phyloP scores from a whole-genome alignment of 2,797 vertebrate genomes.

The Mus minutoides region DNA sequence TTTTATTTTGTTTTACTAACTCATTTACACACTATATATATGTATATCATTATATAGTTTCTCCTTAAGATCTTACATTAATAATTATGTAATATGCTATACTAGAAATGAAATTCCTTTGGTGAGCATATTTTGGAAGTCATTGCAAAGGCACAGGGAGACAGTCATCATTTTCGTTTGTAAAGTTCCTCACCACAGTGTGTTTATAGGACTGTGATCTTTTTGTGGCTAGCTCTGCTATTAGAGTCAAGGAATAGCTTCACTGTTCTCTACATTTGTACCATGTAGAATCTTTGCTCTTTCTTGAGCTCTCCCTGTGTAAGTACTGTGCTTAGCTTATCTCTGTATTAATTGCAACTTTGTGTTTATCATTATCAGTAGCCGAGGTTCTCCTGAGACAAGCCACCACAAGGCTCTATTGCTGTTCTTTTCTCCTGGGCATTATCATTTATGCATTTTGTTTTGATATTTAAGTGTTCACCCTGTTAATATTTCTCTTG shows the following conservation, averaged over 20 bases:
- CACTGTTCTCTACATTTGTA: not conserved
- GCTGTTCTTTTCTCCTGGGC: slow-evolving; percentile 52
- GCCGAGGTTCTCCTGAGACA: slow-evolving; percentile 1
- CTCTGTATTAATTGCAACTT: not conserved
- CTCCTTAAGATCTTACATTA: not conserved
- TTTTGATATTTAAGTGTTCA: slow-evolving; percentile 68
- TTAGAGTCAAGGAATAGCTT: not conserved
- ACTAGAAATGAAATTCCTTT: slow-evolving; percentile 26
- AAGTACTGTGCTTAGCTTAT: not conserved
- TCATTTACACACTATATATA: not conserved
- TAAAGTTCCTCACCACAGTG: not conserved
- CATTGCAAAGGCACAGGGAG: not conserved
- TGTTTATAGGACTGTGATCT: slow-evolving; percentile 30
- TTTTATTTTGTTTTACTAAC: not conserved
- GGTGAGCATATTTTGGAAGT: not conserved
- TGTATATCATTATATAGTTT: not conserved
- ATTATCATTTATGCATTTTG: slow-evolving; percentile 66
- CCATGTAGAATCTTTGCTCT: not conserved
- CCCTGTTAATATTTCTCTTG: slow-evolving; percentile 35
- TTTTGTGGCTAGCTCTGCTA: not conserved
- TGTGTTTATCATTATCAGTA: slow-evolving; percentile 40
- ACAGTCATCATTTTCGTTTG: not conserved
- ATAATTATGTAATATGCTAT: not conserved
- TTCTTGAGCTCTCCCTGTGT: not conserved
- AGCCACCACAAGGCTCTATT: slow-evolving; percentile 36